Conservation (phyloP, 2,888 invertebrate species). For the Dysmachus trigonus region DNA sequence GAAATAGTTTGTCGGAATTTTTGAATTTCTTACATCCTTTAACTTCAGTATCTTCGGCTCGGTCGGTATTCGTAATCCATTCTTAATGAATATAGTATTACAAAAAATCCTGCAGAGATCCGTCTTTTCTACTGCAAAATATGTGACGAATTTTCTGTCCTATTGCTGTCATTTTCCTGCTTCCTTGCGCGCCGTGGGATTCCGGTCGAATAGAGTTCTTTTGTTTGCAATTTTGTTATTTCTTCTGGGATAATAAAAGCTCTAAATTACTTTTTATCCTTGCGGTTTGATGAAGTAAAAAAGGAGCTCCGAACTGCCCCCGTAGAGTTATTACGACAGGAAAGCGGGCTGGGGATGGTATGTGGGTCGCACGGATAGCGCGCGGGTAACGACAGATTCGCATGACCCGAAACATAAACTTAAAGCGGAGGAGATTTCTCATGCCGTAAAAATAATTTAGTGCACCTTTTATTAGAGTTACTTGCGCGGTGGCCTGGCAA, state of each 20-base stretch:
- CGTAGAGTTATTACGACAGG: slow-evolving; percentile 24
- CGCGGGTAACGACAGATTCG: slow-evolving; percentile 52
- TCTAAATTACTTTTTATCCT: slow-evolving; percentile 43
- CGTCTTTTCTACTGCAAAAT: slow-evolving; percentile 34
- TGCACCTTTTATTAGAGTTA: slow-evolving; percentile 32
- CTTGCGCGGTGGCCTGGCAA: slow-evolving; percentile 5
- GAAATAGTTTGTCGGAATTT: not conserved
- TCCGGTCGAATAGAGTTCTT: not conserved
- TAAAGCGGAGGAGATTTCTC: slow-evolving; percentile 20
- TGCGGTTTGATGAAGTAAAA: slow-evolving; percentile 34
- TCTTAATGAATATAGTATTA: not conserved
- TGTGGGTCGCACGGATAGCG: slow-evolving; percentile 34
- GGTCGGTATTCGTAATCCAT: not conserved
- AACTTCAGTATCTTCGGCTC: not conserved
- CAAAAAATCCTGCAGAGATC: not conserved
- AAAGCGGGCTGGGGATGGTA: slow-evolving; percentile 20
- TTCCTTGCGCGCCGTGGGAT: not conserved
- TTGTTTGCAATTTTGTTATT: slow-evolving; percentile 22
- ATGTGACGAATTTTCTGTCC: slow-evolving; percentile 40
- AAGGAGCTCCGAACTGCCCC: slow-evolving; percentile 28
- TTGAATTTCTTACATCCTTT: not conserved
- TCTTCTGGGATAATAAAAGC: slow-evolving; percentile 42
- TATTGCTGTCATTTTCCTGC: slow-evolving; percentile 14
- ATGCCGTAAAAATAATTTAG: slow-evolving; percentile 40
- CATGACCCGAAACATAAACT: slow-evolving; percentile 53